A percentile compares a stretch with the other conserved stretches of the same genome.
Conservation (phyloP, 2,888 invertebrate genomes). For the Corbicula japonica region DNA sequence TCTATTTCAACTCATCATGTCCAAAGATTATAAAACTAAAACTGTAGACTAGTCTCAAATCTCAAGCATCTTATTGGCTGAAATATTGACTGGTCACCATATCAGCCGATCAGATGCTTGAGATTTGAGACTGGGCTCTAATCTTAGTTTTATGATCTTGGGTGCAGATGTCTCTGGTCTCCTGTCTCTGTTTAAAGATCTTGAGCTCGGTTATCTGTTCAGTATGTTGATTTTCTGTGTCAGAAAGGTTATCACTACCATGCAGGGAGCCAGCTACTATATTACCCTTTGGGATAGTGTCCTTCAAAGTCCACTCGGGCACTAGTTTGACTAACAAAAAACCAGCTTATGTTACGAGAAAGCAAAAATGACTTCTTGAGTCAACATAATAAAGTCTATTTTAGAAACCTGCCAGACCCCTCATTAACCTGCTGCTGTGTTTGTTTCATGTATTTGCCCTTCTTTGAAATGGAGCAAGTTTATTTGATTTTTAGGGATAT, state of each 20-base stretch:
- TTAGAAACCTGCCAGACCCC: not conserved
- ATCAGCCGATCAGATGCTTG: not conserved
- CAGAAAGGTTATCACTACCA: constrained; percentile 6
- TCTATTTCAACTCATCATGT: too few species aligned
- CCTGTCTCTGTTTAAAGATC: too few species aligned
- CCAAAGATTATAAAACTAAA: too few species aligned
- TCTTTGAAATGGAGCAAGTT: not conserved
- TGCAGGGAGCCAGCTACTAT: constrained; percentile 18
- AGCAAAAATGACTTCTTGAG: constrained; percentile 8
- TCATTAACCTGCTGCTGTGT: not conserved
- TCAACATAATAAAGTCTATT: constrained; percentile 10
- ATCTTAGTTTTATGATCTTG: too few species aligned
- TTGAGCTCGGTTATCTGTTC: too few species aligned
- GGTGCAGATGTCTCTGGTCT: too few species aligned
- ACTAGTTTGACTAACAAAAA: constrained; percentile 59
- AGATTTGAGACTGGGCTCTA: constrained; percentile 1
- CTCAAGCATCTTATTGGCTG: constrained; percentile 1
- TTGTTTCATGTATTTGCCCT: not conserved
- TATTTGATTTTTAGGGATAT: not conserved
- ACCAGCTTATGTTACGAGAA: not conserved
- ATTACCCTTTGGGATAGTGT: constrained; percentile 65
- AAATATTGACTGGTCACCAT: constrained; percentile 3
- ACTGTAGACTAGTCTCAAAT: not conserved
- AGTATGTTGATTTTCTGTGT: constrained; percentile 29
- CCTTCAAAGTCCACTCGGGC: constrained; percentile 60